Conservation (phyloP, 2,888 invertebrate species). For the Luperina testacea region DNA sequence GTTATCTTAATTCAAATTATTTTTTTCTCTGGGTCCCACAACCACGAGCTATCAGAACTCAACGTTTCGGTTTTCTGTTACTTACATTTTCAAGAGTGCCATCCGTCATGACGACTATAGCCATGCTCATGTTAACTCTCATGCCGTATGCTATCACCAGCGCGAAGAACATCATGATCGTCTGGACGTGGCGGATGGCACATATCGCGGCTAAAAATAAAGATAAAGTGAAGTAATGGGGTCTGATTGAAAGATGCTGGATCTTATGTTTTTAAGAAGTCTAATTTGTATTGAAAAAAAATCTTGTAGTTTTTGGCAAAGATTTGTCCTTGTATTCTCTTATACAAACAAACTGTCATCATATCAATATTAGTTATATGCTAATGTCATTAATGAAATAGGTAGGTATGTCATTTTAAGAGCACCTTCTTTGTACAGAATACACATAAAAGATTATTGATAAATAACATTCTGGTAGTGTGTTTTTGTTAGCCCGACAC, state of each 20-base stretch:
- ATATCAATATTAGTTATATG: not conserved
- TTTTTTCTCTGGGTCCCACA: not conserved
- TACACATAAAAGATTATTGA: not conserved
- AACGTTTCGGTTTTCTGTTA: conserved; percentile 9
- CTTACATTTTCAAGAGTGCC: conserved; percentile 71
- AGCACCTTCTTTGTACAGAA: not conserved
- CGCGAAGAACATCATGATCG: conserved; percentile 89
- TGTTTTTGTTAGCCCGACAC: too few species aligned
- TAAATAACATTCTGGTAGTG: not conserved
- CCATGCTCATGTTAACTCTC: conserved; percentile 92
- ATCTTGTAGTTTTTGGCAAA: not conserved
- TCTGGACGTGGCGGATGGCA: conserved; percentile 91
- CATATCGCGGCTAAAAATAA: conserved; percentile 62
- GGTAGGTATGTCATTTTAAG: too few species aligned
- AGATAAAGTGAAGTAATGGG: not conserved
- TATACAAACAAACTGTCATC: not conserved
- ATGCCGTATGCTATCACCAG: conserved; percentile 90
- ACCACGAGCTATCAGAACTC: not conserved
- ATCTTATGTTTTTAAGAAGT: not conserved
- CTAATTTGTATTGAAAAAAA: not conserved
- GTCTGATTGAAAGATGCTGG: not conserved
- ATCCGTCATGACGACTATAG: conserved; percentile 92
- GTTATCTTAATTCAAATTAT: not conserved
- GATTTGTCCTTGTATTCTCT: not conserved
- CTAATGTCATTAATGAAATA: not conserved